A percentile compares a stretch with the other conserved stretches of the same genome.
Conservation (phyloP, 2,888 invertebrate species). For the Chrysolina oricalcia region DNA sequence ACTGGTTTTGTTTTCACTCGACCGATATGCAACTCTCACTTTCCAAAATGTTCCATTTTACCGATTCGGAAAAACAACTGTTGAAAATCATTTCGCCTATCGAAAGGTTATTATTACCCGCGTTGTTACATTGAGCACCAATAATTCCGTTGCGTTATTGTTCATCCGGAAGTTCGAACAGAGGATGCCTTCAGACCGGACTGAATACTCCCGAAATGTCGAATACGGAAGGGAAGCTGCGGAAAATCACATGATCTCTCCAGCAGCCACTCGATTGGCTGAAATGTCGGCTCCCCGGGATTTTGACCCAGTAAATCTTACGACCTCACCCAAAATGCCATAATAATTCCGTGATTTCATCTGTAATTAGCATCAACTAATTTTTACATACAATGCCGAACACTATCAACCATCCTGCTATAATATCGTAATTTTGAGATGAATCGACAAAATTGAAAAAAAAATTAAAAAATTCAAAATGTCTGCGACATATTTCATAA, state of each 20-base stretch:
- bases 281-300: conserved; percentile 68
- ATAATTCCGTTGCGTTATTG: conserved; percentile 34
- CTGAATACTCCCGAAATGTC: conserved; percentile 54
- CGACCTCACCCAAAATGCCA: conserved; percentile 68
- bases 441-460: neutral
- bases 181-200: conserved; percentile 20
- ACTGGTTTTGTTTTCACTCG: conserved; percentile 9
- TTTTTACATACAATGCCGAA: neutral
- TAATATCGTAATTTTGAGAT: neutral
- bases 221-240: conserved; percentile 69
- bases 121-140: conserved; percentile 47
- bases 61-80: neutral
- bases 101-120: conserved; percentile 39
- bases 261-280: conserved; percentile 66
- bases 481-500: conserved; percentile 27
- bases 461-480: neutral
- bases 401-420: neutral
- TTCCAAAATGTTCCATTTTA: neutral
- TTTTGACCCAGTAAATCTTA: conserved; percentile 72
- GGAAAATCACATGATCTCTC: conserved; percentile 66
- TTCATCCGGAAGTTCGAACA: conserved; percentile 13
- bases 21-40: conserved; percentile 22
- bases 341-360: conserved; percentile 27
- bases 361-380: neutral
- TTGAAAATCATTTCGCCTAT: neutral